Evolutionary conservation across 2,797 vertebrate species (phyloP).

Genomic region (Coendou prehensilis): DNA sequence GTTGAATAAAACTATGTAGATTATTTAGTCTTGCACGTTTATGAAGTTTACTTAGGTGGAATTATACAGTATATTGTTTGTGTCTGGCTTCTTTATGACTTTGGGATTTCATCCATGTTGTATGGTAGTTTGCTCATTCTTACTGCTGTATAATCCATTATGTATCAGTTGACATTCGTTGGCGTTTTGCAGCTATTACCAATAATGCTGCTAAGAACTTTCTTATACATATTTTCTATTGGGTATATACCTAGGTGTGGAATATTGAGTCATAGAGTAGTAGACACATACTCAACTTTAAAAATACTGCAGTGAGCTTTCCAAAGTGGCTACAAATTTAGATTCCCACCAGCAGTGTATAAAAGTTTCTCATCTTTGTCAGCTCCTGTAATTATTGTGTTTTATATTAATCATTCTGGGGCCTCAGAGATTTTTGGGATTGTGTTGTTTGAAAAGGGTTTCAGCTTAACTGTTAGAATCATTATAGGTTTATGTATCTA

Average conservation of each 20-base stretch:
- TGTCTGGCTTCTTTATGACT: background rate
- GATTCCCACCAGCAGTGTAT: background rate
- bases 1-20: background rate
- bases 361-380: background rate
- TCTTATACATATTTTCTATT: background rate
- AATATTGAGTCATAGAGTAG: background rate
- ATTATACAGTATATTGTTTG: background rate
- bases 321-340: background rate
- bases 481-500: background rate
- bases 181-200: background rate
- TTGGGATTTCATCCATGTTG: background rate
- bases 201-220: background rate
- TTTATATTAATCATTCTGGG: background rate
- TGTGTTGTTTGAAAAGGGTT: conserved; percentile 7
- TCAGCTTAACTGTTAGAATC: background rate
- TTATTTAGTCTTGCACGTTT: background rate
- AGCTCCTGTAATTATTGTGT: background rate
- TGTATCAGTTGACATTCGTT: background rate
- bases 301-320: background rate
- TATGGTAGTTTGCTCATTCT: background rate
- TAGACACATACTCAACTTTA: background rate
- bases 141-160: background rate
- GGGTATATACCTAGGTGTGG: background rate
- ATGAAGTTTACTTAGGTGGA: background rate
- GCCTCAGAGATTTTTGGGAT: background rate